phyloP scores from a whole-genome alignment of 2,888 invertebrate genomes.

The Nipponacmea schrenckii region DNA sequence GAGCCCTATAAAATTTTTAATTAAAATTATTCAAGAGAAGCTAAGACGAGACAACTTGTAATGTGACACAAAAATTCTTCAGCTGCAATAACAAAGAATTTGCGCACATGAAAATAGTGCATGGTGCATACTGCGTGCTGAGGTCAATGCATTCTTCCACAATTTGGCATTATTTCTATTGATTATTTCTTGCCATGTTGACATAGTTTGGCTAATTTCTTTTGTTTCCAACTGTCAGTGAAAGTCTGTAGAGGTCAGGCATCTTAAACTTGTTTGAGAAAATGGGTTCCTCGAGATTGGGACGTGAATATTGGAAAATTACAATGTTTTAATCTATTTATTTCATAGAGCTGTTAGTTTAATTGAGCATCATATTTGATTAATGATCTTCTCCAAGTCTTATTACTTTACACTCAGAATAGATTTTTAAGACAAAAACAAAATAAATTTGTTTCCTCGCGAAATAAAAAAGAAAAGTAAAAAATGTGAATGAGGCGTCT shows the following conservation, averaged over 20 bases:
- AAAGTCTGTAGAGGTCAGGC: background rate
- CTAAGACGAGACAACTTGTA: background rate
- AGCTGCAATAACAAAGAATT: conserved; percentile 8
- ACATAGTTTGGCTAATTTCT: conserved; percentile 9
- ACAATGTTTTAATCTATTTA: conserved; percentile 1
- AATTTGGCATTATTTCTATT: background rate
- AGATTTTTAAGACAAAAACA: background rate
- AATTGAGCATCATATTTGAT: conserved; percentile 6
- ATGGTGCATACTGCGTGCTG: background rate
- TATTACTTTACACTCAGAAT: background rate
- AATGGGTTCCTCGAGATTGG: background rate
- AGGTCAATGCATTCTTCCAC: conserved; percentile 7
- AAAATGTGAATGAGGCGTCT: no score
- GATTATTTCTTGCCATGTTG: background rate
- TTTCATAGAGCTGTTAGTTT: conserved; percentile 4
- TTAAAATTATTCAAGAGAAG: conserved; percentile 2
- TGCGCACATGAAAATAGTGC: background rate
- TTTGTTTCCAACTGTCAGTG: conserved; percentile 7
- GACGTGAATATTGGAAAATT: background rate
- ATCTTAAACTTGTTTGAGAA: background rate
- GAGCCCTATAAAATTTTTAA: background rate
- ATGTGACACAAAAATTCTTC: background rate
- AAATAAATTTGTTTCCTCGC: no score
- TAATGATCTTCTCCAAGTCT: background rate
- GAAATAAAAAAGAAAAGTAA: no score